A percentile compares a stretch with the other conserved stretches of the same genome.
Conservation (phyloP, 1,140 invertebrate species). For the Drosophila obscura region DNA sequence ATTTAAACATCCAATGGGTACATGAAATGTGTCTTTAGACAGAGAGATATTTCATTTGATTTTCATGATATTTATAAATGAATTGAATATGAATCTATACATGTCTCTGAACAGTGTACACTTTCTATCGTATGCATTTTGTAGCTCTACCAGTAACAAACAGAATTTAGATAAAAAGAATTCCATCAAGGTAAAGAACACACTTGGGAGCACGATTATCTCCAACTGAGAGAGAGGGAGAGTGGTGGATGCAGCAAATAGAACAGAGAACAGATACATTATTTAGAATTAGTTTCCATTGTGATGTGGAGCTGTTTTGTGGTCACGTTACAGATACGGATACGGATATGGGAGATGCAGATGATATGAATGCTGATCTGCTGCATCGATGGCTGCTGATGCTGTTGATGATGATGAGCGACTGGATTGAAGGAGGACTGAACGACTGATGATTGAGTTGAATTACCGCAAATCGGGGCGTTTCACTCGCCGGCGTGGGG, state of each 20-base stretch:
- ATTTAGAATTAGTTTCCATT: conserved; percentile 23
- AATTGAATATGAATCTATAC: too few relatives aligned
- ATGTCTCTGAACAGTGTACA: too few relatives aligned
- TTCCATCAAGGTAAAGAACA: not conserved
- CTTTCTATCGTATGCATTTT: too few relatives aligned
- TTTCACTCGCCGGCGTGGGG: conserved; percentile 83
- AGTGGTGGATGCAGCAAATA: conserved; percentile 11
- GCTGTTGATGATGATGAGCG: conserved; percentile 32
- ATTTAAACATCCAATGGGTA: too few relatives aligned
- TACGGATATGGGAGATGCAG: not conserved
- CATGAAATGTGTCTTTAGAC: too few relatives aligned
- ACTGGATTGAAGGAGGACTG: conserved; percentile 10
- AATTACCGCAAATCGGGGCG: conserved; percentile 84
- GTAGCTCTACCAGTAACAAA: too few relatives aligned
- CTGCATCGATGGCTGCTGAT: conserved; percentile 30
- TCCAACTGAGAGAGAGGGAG: not conserved
- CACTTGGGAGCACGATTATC: conserved; percentile 8
- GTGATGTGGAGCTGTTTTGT: conserved; percentile 23
- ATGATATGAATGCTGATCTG: conserved; percentile 18
- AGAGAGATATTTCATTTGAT: too few relatives aligned
- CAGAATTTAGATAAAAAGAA: not conserved
- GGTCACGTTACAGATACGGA: too few relatives aligned
- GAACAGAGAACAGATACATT: conserved; percentile 26
- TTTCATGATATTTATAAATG: too few relatives aligned
- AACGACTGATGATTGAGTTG: conserved; percentile 69